Percentiles rank a stretch among this genome's conserved stretches.
Conservation (phyloP, 1,140 invertebrate genomes). For the Hypsibius dujardini region DNA sequence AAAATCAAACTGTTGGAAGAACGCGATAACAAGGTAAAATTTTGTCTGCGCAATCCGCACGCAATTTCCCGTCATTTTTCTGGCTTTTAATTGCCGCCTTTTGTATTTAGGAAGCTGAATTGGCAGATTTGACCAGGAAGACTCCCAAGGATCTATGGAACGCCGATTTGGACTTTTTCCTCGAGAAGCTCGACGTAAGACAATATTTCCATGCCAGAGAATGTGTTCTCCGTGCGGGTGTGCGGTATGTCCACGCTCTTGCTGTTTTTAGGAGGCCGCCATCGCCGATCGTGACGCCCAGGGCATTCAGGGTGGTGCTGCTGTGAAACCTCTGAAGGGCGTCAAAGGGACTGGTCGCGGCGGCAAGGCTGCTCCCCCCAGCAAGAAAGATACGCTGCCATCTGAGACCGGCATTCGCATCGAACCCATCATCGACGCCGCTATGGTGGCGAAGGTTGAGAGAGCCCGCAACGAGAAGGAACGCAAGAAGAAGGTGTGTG, state of each 20-base stretch:
- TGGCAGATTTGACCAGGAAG: constrained; percentile 43
- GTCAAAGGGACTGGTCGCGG: neutral
- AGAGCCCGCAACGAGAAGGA: constrained; percentile 16
- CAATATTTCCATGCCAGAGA: neutral
- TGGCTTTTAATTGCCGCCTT: too few species aligned
- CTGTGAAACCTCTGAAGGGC: constrained; percentile 17
- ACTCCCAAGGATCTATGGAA: constrained; percentile 62
- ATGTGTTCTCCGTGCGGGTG: neutral
- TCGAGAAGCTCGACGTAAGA: constrained; percentile 40
- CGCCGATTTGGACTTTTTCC: constrained; percentile 62
- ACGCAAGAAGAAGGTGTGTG: too few species aligned
- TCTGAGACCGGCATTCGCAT: neutral
- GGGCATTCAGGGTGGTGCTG: constrained; percentile 3
- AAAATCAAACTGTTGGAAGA: constrained; percentile 79
- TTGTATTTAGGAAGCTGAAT: too few species aligned
- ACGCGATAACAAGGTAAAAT: constrained; percentile 58
- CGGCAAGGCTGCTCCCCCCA: neutral
- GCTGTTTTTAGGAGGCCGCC: constrained; percentile 13
- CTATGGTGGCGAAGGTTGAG: neutral
- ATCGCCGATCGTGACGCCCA: neutral
- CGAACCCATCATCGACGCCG: constrained; percentile 17
- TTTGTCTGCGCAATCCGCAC: too few species aligned
- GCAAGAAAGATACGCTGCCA: constrained; percentile 5
- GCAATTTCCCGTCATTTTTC: too few species aligned
- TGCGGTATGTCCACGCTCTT: too few species aligned